Conservation (phyloP, 2,888 invertebrate genomes). For the Eupeodes latifasciatus region DNA sequence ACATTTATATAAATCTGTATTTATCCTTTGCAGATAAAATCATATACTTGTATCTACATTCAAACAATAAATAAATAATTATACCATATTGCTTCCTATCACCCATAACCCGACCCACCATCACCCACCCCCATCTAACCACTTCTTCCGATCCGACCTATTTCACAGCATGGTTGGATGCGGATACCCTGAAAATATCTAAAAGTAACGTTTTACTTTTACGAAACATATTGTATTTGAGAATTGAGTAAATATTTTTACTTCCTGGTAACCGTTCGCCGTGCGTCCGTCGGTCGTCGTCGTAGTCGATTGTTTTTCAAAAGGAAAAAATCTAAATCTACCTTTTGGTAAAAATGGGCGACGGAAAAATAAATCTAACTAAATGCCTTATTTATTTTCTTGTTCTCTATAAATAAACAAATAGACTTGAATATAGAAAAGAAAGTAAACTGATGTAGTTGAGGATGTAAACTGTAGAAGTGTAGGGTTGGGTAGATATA, state of each 20-base stretch:
- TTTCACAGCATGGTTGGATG: not conserved
- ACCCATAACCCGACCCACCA: not conserved
- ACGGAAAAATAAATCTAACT: slow-evolving; percentile 46
- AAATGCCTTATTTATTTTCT: slow-evolving; percentile 32
- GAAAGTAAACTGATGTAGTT: not conserved
- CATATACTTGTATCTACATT: slow-evolving; percentile 5
- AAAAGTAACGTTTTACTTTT: not conserved
- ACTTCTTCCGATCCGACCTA: not conserved
- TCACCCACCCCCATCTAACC: not conserved
- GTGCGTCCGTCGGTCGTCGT: not conserved
- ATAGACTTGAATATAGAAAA: not conserved
- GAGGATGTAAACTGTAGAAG: too few species aligned
- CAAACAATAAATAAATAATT: slow-evolving; percentile 63
- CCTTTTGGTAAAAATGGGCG: slow-evolving; percentile 14
- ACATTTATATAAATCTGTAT: slow-evolving; percentile 7
- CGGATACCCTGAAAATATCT: not conserved
- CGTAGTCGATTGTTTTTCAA: slow-evolving; percentile 10
- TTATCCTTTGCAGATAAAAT: not conserved
- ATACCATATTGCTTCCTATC: slow-evolving; percentile 42
- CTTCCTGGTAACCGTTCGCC: not conserved
- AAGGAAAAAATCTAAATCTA: slow-evolving; percentile 4
- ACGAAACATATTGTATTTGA: not conserved
- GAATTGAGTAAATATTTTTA: slow-evolving; percentile 39
- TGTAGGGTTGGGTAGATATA: too few species aligned
- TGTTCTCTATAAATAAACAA: slow-evolving; percentile 55